Evolutionary conservation across 2,888 invertebrate genomes (phyloP), one percentile per base, ranked within the genome.

Genomic region (Rotaria sp.): DNA sequence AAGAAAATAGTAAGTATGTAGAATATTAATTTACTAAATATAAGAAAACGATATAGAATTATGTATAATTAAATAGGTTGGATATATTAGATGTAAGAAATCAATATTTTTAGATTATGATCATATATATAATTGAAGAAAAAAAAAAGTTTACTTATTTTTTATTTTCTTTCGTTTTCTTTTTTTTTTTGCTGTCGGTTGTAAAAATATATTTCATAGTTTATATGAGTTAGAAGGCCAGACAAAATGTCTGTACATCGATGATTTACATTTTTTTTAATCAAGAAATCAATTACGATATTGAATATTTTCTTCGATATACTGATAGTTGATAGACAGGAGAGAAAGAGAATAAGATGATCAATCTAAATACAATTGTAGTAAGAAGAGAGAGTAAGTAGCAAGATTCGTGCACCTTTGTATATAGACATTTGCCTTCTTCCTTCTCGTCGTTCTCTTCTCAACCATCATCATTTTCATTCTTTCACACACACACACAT

Each of bases 371-470:
- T 35, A 18, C 30, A 67, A 35, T 67, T 18, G 30, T 30, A 18
- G 67, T 67, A 67, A 67, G 67, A 67, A 67, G 67, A 67, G 67
- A 67, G 67, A 67, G 67, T 30, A 67, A 67, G 67, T 67, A 67
- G 67, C 67, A 35, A 30, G 67, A 35, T 67, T 18, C 30, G 30
- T 67, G 18, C 67, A 67, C 67, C 67, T 67, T 67, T 67, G 67
- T 67, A 67, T 67, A 67, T 67, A 67, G 67, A 67, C 67, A 67
- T 67, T 67, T 26, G 67, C 67, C 67, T 67, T 67, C 67, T 67
- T 67, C 67, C 67, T 67, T 67, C 35, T 35, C 30, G 30, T 67
- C 15, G 13, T 67, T 67, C 67, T 35, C 35, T 30, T 67, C 67
- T 67, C 67, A 67, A 13, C 18, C 67, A 67, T 67, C 30, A 67